Base-by-base conservation (phyloP, 2,888 invertebrate genomes). In the Limnephilus lunatus region DNA sequence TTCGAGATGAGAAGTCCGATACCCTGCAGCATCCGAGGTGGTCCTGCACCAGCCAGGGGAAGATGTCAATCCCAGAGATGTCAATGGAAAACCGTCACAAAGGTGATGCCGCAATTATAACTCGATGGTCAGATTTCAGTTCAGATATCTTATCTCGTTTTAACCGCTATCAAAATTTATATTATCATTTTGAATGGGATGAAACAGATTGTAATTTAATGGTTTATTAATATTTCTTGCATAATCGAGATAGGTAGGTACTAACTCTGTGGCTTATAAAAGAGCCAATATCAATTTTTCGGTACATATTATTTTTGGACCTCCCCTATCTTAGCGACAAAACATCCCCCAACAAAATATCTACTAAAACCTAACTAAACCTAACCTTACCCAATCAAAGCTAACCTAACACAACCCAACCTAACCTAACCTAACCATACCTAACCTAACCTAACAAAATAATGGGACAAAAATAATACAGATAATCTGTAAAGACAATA, bases 51-150 rank as follows among this genome's bases (percentile, higher is more conserved):
- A 53, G 1, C 14, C 53, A 25, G 53, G 53, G 53, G 53, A 68
- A 68, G 53, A 68, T 68, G 53, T 53, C 87, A 15, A 31, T 53
- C 32, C 53, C 3, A 7, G 87, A 87, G 87, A 87, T 31, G 86
- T 86, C 86, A 86, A 44, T 48, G 48, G 53, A 30, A 48, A 48
- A 48, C 86, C 48, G 53, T 87, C 87, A 31, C 87, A 87, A 53
- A 87, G 87, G 87, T 53, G 87, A 68, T 53, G 87, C 87, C 87
- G 87, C 87, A 87, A 87, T 87, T 87, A 87, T 53, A 87, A 53
- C 53, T 25, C 32, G 31, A 44, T n/a, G 25, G 39, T 85, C 39
- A 35, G 83, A 32, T 35, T 32, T 25, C 83, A 32, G 7, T 15
- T 32, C 30, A 9, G 31, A 32, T 83, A 83, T 83, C 25, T 68